A percentile compares a stretch with the other conserved stretches of the same genome.
Conservation (phyloP, 2,888 invertebrate species). For the Eretmocerus hayati region DNA sequence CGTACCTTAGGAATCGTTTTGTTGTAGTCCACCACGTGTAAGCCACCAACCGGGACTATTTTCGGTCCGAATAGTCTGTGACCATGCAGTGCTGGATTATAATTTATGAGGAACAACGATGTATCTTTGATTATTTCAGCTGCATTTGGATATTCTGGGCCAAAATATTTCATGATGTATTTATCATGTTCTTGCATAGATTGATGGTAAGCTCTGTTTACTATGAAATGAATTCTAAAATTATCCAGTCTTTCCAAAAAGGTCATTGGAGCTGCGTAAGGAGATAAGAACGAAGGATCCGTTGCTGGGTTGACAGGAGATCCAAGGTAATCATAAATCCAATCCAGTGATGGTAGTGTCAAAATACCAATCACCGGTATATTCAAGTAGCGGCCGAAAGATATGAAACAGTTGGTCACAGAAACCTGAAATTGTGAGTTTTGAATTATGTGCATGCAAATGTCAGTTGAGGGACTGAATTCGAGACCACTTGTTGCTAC, state of each 20-base stretch:
- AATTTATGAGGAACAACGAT: constrained; percentile 50
- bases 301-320: constrained; percentile 29
- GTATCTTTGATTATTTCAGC: constrained; percentile 46
- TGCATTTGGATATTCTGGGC: too few relatives aligned
- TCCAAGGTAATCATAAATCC: constrained; percentile 29
- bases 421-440: too few relatives aligned
- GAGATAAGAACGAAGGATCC: constrained; percentile 26
- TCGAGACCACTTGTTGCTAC: too few relatives aligned
- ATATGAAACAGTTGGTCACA: constrained; percentile 37
- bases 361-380: constrained; percentile 31
- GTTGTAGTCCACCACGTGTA: constrained; percentile 46
- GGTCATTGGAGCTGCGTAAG: constrained; percentile 25
- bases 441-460: too few relatives aligned
- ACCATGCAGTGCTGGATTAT: constrained; percentile 47
- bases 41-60: constrained; percentile 52
- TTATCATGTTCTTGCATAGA: not conserved
- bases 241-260: constrained; percentile 35
- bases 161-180: constrained; percentile 23
- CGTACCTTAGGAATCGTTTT: constrained; percentile 20
- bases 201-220: not conserved
- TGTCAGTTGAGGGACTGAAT: too few relatives aligned
- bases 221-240: constrained; percentile 9
- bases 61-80: constrained; percentile 46
- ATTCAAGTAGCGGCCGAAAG: constrained; percentile 32
- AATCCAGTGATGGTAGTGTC: constrained; percentile 28